Evolutionary conservation across 1,140 invertebrate genomes (phyloP), one percentile per base, ranked within the genome.

Genomic region (Papilio aristodemus): DNA sequence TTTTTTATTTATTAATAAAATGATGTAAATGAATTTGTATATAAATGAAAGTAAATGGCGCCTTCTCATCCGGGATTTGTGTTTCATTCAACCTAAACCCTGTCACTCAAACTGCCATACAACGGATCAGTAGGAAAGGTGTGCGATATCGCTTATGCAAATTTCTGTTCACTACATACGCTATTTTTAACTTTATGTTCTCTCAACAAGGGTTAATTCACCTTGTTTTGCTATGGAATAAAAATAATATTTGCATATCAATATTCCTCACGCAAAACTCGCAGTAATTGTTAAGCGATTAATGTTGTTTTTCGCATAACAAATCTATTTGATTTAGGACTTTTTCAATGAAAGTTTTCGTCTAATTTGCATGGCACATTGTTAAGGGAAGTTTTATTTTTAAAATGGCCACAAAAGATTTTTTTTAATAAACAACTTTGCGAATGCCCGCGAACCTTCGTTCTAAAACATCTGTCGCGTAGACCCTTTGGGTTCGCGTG

Each of bases 281-380:
- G 75, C 38, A 69, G 67, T 74, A 75, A 72, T 74, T 27, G 10
- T 54, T 9, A 69, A 73, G 37, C 14, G 64, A 43, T 73, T 80
- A 88, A 67, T 69, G 79, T 71, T 69, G 62, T 75, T 70, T 76
- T 76, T 86, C 46, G 79, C 69, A 50, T 71, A 78, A 64, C 71
- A 70, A 68, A 63, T 38, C 6, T 9, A 46, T 76, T 70, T 25
- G 58, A 68, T 72, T 75, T 80, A 78, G 37, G 71, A 58, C 77
- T 37, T 83, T 80, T 27, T 71, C n/a, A 70, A 62, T 43, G 43
- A 39, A 67, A 50, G 68, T 75, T 77, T 71, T 70, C 69, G 80
- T 82, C 89, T 91, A 91, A 91, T 91, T 91, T 91, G 89, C 89
- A 91, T 91, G 85, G 85, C 76, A 79, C 79, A 88, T 91, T 91